Evolutionary conservation across 1,140 invertebrate species (phyloP), one percentile per base, ranked within the genome.

Genomic region (Eciton burchellii): DNA sequence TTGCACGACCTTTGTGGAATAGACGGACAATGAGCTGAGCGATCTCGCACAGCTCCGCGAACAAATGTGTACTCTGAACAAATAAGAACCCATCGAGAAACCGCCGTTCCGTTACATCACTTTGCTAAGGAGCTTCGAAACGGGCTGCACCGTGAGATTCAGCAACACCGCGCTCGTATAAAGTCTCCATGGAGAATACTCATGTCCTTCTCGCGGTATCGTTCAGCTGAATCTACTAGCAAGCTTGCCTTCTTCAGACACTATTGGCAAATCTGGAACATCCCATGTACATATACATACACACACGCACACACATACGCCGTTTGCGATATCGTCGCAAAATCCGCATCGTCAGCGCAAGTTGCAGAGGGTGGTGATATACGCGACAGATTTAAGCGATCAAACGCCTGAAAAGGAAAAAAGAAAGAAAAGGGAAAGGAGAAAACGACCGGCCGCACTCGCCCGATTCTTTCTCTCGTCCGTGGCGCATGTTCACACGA

Each of bases 41-140:
- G n/a, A n/a, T n/a, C n/a, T 47, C 49, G 12, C 29, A 68, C 63
- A 19, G 43, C 43, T 52, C 63, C 35, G 57, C 41, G 29, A 43
- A 56, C 41, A n/a, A n/a, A n/a, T 57, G 74, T 79, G 45, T 68
- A 79, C 63, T 35, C n/a, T 45, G 70, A 57, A 76, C 45, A 85
- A 83, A 85, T 83, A 87, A 84, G 86, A 85, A 87, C 47, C 79
- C 77, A 74, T 85, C 63, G 84, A 52, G 83, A 73, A 82, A 84
- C 68, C 59, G 43, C 59, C 45, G 60, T 86, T 66, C 71, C 63
- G 56, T 54, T 56, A 68, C 35, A 56, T 62, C 63, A 21, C 49
- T 79, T 57, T 14, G 63, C 52, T 35, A 68, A 68, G 49, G 24
- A 68, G n/a, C 52, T 56, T 66, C 19, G 26, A 79, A 56, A 79